phyloP scores from a whole-genome alignment of 2,113 vertebrate genomes.

The Microcebus murinus region DNA sequence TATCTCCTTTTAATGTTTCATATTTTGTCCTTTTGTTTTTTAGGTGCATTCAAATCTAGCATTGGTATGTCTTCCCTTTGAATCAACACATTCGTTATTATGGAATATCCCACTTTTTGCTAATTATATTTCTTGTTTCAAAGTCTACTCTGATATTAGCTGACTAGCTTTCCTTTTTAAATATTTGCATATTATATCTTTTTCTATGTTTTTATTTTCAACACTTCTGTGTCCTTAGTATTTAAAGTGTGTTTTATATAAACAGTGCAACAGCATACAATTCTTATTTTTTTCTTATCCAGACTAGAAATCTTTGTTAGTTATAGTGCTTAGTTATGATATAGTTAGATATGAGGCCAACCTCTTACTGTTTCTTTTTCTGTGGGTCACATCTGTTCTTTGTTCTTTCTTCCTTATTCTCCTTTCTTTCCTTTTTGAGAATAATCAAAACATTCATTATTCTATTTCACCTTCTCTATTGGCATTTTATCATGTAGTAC shows the following conservation, averaged over 20 bases:
- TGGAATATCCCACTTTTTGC: background rate
- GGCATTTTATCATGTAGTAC: background rate
- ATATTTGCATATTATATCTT: background rate
- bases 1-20: background rate
- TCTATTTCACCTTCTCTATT: background rate
- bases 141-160: background rate
- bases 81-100: background rate
- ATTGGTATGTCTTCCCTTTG: background rate
- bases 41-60: background rate
- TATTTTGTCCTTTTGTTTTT: background rate
- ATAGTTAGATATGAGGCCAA: background rate
- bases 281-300: background rate
- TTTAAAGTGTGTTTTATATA: background rate
- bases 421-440: fast-evolving
- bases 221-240: background rate
- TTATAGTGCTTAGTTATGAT: background rate
- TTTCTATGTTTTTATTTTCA: background rate
- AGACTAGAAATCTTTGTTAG: background rate
- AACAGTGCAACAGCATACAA: background rate
- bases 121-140: background rate
- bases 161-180: background rate
- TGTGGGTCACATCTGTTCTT: background rate
- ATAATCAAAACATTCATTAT: background rate
- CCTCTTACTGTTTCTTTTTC: background rate
- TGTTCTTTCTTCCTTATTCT: background rate